phyloP scores from a whole-genome alignment of 2,113 vertebrate genomes.

The Gallinago media region DNA sequence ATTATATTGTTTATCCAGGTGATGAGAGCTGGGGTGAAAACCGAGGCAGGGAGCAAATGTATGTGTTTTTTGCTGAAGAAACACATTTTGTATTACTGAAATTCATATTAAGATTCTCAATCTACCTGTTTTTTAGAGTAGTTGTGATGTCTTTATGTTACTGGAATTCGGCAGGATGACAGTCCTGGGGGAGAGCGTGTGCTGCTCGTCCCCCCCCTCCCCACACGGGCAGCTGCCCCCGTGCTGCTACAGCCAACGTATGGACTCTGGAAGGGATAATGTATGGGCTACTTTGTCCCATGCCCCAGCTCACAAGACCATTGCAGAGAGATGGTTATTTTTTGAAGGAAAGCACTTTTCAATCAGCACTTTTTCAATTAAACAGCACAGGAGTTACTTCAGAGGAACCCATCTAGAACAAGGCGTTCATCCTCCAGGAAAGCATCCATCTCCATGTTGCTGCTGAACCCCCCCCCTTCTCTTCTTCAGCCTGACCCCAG shows the following conservation, averaged over 20 bases:
- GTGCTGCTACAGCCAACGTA: neutral
- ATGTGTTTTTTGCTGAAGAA: neutral
- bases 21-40: neutral
- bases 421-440: neutral
- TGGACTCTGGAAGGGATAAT: neutral
- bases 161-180: neutral
- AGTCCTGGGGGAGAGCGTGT: fast-evolving
- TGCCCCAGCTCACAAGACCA: neutral
- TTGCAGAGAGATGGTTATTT: neutral
- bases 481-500: neutral
- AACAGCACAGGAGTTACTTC: neutral
- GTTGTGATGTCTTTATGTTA: neutral
- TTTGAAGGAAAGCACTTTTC: neutral
- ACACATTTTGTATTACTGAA: neutral
- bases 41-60: neutral
- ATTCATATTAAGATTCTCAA: neutral
- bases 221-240: neutral
- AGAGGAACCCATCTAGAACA: neutral
- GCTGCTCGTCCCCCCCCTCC: neutral
- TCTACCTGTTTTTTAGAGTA: neutral
- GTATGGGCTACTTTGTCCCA: neutral
- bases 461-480: neutral
- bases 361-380: neutral
- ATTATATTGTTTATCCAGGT: neutral
- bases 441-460: neutral